Percentiles rank a stretch among this genome's conserved stretches.
Conservation (phyloP, 2,113 vertebrate genomes). For the Heterochromis multidens region DNA sequence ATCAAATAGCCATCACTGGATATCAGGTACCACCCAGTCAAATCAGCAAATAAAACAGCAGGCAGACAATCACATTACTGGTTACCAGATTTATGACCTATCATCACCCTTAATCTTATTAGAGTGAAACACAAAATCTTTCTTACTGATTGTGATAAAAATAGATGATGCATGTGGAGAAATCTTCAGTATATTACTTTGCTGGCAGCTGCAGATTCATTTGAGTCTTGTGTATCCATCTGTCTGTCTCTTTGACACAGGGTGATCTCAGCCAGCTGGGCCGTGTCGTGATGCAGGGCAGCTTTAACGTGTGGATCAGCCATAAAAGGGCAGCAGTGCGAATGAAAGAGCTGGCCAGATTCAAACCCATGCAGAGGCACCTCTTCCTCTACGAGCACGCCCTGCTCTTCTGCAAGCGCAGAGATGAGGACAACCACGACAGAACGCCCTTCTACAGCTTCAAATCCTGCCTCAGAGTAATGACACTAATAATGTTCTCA, state of each 20-base stretch:
- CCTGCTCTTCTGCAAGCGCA: constrained; percentile 92
- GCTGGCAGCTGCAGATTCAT: not conserved
- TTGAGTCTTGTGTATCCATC: not conserved
- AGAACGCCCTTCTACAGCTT: constrained; percentile 94
- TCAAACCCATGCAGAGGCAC: constrained; percentile 97
- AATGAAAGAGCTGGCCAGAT: constrained; percentile 95
- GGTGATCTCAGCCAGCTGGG: constrained; percentile 91
- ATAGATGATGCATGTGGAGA: not conserved
- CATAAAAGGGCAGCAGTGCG: constrained; percentile 89
- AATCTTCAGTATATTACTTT: not conserved
- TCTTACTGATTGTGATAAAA: not conserved
- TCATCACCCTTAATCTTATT: not conserved
- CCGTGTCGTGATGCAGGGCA: constrained; percentile 88
- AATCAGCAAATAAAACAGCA: not conserved
- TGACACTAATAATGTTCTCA: not conserved
- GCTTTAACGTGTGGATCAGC: constrained; percentile 93
- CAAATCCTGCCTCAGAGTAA: constrained; percentile 92
- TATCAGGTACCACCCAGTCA: constrained; percentile 79
- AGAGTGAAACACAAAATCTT: not conserved
- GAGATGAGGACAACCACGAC: constrained; percentile 83
- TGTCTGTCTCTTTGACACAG: constrained; percentile 62
- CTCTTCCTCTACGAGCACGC: constrained; percentile 93
- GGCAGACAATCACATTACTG: not conserved
- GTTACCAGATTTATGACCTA: not conserved
- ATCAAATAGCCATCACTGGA: constrained; percentile 95